A percentile compares a stretch with the other conserved stretches of the same genome.
Conservation (phyloP, 2,888 invertebrate species). For the Drosophila antonietae region DNA sequence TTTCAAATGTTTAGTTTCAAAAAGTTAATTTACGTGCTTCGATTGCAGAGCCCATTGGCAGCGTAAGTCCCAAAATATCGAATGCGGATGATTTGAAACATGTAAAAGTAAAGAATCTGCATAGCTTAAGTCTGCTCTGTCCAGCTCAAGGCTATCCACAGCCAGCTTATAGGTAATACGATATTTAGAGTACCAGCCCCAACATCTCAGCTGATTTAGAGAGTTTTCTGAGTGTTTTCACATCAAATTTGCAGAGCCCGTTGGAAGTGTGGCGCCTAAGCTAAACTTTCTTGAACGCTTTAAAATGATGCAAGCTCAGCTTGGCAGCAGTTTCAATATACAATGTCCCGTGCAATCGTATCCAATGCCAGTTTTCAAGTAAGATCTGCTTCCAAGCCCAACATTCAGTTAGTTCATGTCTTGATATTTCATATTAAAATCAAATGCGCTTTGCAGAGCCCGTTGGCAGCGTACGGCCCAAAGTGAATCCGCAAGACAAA, state of each 20-base stretch:
- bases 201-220: constrained; percentile 7
- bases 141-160: constrained; percentile 90
- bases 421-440: constrained; percentile 6
- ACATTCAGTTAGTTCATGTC: constrained; percentile 47
- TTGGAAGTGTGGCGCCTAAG: constrained; percentile 86
- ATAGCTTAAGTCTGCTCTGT: constrained; percentile 88
- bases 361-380: constrained; percentile 90
- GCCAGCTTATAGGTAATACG: constrained; percentile 86
- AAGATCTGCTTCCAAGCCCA: constrained; percentile 26
- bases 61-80: constrained; percentile 87
- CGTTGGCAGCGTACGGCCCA: constrained; percentile 87
- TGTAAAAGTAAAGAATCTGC: constrained; percentile 75
- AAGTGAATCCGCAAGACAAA: constrained; percentile 87
- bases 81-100: constrained; percentile 85
- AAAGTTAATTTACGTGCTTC: background rate
- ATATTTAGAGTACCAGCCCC: constrained; percentile 1
- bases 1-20: constrained; percentile 35
- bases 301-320: constrained; percentile 67
- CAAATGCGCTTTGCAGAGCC: constrained; percentile 83
- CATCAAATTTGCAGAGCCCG: constrained; percentile 82
- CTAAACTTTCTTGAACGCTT: constrained; percentile 86
- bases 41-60: constrained; percentile 86
- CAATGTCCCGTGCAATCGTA: constrained; percentile 91
- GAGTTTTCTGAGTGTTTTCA: background rate
- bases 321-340: constrained; percentile 86